These are phyloP conservation scores for Oeneis ivallda DNA, from an alignment of 2,888 invertebrate species.

Conservation along the genomic window DNA sequence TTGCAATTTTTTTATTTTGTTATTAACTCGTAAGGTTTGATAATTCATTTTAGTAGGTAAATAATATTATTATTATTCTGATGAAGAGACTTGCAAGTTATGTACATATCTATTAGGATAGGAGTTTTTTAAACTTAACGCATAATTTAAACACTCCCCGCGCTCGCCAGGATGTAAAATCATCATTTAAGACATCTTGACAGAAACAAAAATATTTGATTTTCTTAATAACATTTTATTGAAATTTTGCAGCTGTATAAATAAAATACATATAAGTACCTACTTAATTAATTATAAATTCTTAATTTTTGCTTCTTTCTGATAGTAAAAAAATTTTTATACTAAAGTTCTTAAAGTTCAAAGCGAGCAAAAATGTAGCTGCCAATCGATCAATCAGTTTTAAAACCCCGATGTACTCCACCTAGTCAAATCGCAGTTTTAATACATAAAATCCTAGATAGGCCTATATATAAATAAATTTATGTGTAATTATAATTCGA, in stretches of 20 bases:
- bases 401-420: conserved; percentile 55
- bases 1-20: conserved; percentile 68
- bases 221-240: not conserved
- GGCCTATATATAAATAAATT: conserved; percentile 53
- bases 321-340: no score
- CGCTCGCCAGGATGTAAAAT: conserved; percentile 8
- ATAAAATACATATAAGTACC: not conserved
- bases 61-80: conserved; percentile 60
- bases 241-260: not conserved
- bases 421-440: conserved; percentile 78
- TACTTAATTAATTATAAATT: no score
- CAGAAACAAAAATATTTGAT: not conserved
- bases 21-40: conserved; percentile 73
- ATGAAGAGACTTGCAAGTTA: conserved; percentile 76
- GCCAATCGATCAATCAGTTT: conserved; percentile 1
- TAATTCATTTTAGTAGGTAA: conserved; percentile 60
- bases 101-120: conserved; percentile 80
- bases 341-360: not conserved
- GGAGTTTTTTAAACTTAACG: conserved; percentile 53
- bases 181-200: not conserved
- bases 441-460: conserved; percentile 67
- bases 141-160: conserved; percentile 9
- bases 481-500: conserved; percentile 60
- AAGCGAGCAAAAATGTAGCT: not conserved
- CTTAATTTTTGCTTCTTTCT: not conserved